Evolutionary conservation across 2,888 invertebrate species (phyloP).

Genomic region (Eulithis prunata): DNA sequence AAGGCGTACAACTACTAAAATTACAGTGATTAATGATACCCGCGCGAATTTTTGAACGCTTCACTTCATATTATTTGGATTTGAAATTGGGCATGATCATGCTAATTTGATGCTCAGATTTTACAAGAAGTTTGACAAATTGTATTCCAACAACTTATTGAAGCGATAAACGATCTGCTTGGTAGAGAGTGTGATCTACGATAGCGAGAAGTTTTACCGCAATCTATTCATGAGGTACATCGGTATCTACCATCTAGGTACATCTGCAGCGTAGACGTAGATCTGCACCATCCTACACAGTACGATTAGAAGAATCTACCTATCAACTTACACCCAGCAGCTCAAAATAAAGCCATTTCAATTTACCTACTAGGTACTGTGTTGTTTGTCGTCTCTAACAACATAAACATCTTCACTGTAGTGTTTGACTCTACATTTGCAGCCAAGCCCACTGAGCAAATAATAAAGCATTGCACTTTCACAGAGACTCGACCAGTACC

Average conservation of each 20-base stretch:
- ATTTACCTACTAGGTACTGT: too few relatives aligned
- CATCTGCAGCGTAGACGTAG: neutral
- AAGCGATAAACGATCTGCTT: constrained; percentile 25
- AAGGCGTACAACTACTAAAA: constrained; percentile 71
- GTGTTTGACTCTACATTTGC: too few relatives aligned
- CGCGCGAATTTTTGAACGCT: constrained; percentile 47
- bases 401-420: too few relatives aligned
- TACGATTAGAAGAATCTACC: too few relatives aligned
- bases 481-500: too few relatives aligned
- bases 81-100: constrained; percentile 38
- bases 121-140: constrained; percentile 43
- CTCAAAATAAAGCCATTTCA: too few relatives aligned
- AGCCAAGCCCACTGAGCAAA: too few relatives aligned
- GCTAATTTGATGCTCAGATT: constrained; percentile 32
- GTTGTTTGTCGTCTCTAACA: too few relatives aligned
- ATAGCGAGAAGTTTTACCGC: constrained; percentile 27
- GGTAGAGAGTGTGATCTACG: constrained; percentile 13
- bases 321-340: too few relatives aligned
- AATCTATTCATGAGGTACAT: constrained; percentile 20
- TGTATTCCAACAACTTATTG: constrained; percentile 27
- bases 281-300: too few relatives aligned
- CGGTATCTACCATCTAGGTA: neutral
- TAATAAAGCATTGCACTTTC: too few relatives aligned
- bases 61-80: constrained; percentile 33
- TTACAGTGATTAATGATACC: constrained; percentile 40